Evolutionary conservation across 2,888 invertebrate genomes (phyloP).

Genomic region (Platycnemis pennipes): DNA sequence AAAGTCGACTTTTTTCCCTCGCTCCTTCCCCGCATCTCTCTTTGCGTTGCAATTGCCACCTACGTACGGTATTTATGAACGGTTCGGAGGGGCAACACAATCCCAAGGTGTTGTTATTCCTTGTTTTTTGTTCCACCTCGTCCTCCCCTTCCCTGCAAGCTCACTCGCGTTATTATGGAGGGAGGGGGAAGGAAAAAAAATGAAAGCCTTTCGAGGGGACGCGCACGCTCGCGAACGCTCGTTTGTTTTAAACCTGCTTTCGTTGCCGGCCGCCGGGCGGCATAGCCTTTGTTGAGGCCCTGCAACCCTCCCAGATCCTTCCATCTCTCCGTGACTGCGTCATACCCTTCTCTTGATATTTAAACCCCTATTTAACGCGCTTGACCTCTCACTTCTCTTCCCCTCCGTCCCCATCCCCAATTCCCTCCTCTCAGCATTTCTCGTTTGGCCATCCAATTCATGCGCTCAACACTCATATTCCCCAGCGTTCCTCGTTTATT

Average conservation of each 20-base stretch:
- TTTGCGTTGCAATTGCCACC: neutral
- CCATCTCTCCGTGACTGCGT: constrained; percentile 22
- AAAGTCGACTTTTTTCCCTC: neutral
- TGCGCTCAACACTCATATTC: neutral
- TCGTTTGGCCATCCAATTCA: constrained; percentile 4
- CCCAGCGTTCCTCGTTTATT: neutral
- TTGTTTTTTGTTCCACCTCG: neutral
- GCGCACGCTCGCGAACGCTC: constrained; percentile 22
- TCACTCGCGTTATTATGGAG: neutral
- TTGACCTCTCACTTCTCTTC: constrained; percentile 2
- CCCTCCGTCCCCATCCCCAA: neutral
- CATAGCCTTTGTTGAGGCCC: constrained; percentile 13
- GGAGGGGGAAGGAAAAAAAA: neutral
- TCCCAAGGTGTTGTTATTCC: neutral
- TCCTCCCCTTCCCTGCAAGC: neutral
- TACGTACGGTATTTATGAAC: constrained; percentile 37
- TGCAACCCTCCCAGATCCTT: neutral
- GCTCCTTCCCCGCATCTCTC: neutral
- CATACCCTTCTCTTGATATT: constrained; percentile 14
- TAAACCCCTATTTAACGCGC: neutral
- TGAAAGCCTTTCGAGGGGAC: neutral
- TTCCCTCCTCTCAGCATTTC: neutral
- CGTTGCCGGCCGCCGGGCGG: neutral
- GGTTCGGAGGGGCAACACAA: constrained; percentile 47
- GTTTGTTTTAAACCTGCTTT: constrained; percentile 50